Evolutionary conservation across 2,888 invertebrate species (phyloP).

Genomic region (Parochlus steinenii): DNA sequence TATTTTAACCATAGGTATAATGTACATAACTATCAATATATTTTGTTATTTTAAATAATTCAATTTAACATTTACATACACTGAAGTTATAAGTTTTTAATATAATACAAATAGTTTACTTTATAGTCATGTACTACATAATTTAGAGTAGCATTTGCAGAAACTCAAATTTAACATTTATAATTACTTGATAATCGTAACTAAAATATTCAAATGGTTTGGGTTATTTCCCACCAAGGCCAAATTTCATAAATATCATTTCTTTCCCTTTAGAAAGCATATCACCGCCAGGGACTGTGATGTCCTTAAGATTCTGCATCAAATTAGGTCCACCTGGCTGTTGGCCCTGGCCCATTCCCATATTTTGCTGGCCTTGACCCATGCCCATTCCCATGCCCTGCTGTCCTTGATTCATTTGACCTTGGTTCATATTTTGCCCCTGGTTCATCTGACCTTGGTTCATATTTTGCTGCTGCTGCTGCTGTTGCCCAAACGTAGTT

Average conservation of each 20-base stretch:
- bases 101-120: too few relatives aligned
- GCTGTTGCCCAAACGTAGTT: constrained; percentile 13
- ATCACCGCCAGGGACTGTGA: constrained; percentile 68
- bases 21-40: too few relatives aligned
- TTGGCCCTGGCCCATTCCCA: too few relatives aligned
- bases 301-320: constrained; percentile 79
- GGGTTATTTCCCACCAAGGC: constrained; percentile 60
- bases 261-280: constrained; percentile 86
- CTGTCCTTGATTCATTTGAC: constrained; percentile 21
- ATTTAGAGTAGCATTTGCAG: too few relatives aligned
- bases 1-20: too few relatives aligned
- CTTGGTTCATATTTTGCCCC: constrained; percentile 24
- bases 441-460: constrained; percentile 17
- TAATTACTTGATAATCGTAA: too few relatives aligned
- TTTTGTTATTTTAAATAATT: too few relatives aligned
- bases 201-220: constrained; percentile 20
- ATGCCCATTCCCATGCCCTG: constrained; percentile 20
- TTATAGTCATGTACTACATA: too few relatives aligned
- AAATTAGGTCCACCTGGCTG: constrained; percentile 46
- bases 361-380: constrained; percentile 19
- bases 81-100: too few relatives aligned
- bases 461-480: constrained; percentile 16
- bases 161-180: background rate
- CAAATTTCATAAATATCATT: constrained; percentile 87
- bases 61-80: too few relatives aligned